Evolutionary conservation across 2,888 invertebrate species (phyloP).

Genomic region (Hydrotaea diabolus): DNA sequence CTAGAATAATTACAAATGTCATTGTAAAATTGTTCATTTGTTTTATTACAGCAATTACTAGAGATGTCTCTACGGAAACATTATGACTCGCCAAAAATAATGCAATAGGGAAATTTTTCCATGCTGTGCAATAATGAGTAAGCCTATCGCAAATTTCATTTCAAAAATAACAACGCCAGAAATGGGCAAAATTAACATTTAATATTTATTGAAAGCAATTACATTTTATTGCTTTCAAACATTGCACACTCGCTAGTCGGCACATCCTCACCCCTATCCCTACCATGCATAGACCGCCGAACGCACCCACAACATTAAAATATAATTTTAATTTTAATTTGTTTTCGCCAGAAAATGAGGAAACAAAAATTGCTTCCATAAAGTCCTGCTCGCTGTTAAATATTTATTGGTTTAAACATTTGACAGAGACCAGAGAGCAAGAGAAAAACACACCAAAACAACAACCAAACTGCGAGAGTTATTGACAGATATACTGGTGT

Average conservation of each 20-base stretch:
- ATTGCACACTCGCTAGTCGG: background rate
- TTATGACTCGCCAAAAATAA: background rate
- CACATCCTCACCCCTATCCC: no score
- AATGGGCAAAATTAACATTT: background rate
- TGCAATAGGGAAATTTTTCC: background rate
- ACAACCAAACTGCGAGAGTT: background rate
- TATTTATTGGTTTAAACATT: constrained; percentile 23
- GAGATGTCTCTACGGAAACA: no score
- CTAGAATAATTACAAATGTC: no score
- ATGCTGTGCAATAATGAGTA: background rate
- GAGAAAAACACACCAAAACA: no score
- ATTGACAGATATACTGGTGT: background rate
- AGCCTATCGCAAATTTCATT: background rate
- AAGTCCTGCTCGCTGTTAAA: background rate
- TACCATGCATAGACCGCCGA: background rate
- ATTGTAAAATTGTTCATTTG: no score
- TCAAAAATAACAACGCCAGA: background rate
- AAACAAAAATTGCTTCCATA: constrained; percentile 2
- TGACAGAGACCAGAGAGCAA: no score
- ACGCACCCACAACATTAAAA: background rate
- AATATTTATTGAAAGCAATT: constrained; percentile 37
- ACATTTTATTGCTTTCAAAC: background rate
- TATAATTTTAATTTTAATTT: constrained; percentile 34
- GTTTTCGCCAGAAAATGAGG: background rate
- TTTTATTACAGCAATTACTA: no score